These are phyloP conservation scores for Chironex yamaguchii DNA, from an alignment of 30 jellyfish, hydroid and myxozoan genomes.

Conservation along the genomic window DNA sequence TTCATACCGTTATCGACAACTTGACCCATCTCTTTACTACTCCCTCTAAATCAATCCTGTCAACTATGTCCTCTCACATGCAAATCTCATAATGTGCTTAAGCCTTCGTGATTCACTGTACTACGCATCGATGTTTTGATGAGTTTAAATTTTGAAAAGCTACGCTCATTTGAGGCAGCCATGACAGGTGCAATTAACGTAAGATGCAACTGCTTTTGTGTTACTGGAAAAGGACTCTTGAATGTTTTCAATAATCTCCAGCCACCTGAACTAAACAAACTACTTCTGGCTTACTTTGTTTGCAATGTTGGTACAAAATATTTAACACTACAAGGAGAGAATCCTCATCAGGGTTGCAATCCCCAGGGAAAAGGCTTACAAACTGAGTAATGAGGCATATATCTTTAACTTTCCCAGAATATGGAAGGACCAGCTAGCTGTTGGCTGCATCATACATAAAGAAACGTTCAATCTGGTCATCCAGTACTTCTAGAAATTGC, in stretches of 20 bases:
- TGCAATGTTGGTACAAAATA: conserved; percentile 41
- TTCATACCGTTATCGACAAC: conserved; percentile 31
- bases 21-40: conserved; percentile 17
- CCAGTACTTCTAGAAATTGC: too few species aligned
- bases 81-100: conserved; percentile 18
- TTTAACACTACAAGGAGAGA: conserved; percentile 24
- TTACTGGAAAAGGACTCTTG: conserved; percentile 19
- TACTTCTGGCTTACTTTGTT: background rate
- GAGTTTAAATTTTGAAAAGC: conserved; percentile 45
- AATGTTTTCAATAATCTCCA: background rate
- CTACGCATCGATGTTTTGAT: conserved; percentile 29
- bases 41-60: conserved; percentile 9
- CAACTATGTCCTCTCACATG: conserved; percentile 43
- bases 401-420: background rate
- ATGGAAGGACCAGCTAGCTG: conserved; percentile 43
- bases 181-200: conserved; percentile 45
- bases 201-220: conserved; percentile 27
- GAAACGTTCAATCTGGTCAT: conserved; percentile 68
- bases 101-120: conserved; percentile 6
- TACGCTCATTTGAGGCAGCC: conserved; percentile 39
- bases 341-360: conserved; percentile 27
- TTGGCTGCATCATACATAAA: too few species aligned
- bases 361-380: conserved; percentile 43
- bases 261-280: conserved; percentile 9
- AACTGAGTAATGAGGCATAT: background rate